Base-by-base conservation (phyloP, 2,113 vertebrate genomes). In the Pachypanchax playfairii region DNA sequence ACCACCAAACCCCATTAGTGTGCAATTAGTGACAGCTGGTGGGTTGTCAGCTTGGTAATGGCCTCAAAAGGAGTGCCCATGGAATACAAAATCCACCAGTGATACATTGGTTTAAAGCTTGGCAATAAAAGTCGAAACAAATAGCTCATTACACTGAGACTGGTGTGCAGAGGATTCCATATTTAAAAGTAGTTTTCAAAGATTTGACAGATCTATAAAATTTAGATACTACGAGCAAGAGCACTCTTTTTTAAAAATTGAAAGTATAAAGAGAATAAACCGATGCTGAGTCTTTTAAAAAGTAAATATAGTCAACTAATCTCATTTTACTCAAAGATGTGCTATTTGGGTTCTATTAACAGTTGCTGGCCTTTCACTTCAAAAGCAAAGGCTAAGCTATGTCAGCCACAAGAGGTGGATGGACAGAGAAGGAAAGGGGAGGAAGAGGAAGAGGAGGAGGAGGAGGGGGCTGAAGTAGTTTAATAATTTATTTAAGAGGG, bases 401-500 rank as follows among this genome's bases (percentile, higher is more conserved):
- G 91, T 91, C 92, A 93, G 90, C 90, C 93, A 93, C 91, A 87
- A 84, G 94, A 93, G 92, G 77, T 86, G 77, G 84, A 74, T 25
- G 65, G 78, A 79, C 88, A 88, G 88, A 92, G 90, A 41, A 58
- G 73, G 24, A 22, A 87, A 87, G 92, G 89, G 94, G 41, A 75
- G 67, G 44, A 46, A 65, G 41, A 75, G 67, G 44, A 46, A 65
- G 60, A 44, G 64, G 64, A n/a, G 60, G 87, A 85, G 90, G 87
- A 92, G 93, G 85, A 85, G 88, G 88, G 93, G 92, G 94, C 91
- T 93, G 94, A 94, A 94, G 93, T 94, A 93, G 93, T 96, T 98
- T 96, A 98, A 99, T 98, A 95, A 98, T 98, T 98, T 97, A 98
- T 98, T 96, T 94, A 90, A 87, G 81, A 89, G 88, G 94, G 93